Evolutionary conservation across 92 coral and sea anemone genomes (phyloP).

Genomic region (Porites rus): DNA sequence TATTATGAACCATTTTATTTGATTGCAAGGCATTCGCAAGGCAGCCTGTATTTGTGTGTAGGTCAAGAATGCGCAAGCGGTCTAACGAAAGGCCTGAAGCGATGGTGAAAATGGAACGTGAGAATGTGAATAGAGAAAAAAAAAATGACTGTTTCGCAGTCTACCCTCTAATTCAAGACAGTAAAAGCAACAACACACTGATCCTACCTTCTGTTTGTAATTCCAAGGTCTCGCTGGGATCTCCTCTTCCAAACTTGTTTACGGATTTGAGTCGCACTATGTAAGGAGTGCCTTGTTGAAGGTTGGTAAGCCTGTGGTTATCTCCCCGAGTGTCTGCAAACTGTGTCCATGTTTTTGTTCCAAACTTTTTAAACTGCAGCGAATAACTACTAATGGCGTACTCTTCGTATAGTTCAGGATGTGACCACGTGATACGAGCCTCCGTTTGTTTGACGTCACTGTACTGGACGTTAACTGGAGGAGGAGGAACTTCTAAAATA

Average conservation of each 20-base stretch:
- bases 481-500: constrained; percentile 74
- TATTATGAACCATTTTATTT: too few relatives aligned
- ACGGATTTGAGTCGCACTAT: constrained; percentile 70
- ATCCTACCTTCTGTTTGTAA: constrained; percentile 67
- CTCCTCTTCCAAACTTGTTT: constrained; percentile 70
- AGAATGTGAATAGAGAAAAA: too few relatives aligned
- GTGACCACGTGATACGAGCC: constrained; percentile 67
- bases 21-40: too few relatives aligned
- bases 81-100: too few relatives aligned
- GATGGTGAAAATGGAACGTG: too few relatives aligned
- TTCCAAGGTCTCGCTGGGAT: constrained; percentile 66
- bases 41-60: too few relatives aligned
- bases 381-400: constrained; percentile 67
- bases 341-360: constrained; percentile 55
- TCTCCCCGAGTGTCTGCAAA: constrained; percentile 50
- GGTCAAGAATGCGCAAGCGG: too few relatives aligned
- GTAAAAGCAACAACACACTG: background rate
- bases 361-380: constrained; percentile 72
- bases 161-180: background rate
- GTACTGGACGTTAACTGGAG: constrained; percentile 56
- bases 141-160: too few relatives aligned
- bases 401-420: constrained; percentile 75
- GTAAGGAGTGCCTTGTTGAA: constrained; percentile 72
- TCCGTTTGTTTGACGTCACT: constrained; percentile 62
- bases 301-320: constrained; percentile 58